phyloP scores from a whole-genome alignment of 2,113 vertebrate genomes.

The Steatornis caripensis region DNA sequence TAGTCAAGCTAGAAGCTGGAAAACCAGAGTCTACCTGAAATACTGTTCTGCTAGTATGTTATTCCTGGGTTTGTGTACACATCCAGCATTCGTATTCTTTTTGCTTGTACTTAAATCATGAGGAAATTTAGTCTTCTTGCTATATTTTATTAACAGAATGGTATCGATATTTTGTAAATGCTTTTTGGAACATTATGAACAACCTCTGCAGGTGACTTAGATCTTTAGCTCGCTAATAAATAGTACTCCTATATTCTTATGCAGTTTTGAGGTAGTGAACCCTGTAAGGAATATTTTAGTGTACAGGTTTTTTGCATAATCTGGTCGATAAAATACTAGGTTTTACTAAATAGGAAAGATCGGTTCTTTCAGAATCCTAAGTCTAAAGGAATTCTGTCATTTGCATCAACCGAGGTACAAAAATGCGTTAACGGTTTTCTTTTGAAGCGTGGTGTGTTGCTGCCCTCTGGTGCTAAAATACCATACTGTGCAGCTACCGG shows the following conservation, averaged over 20 bases:
- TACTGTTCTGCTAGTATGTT: neutral
- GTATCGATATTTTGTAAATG: neutral
- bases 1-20: neutral
- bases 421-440: accelerated
- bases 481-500: accelerated
- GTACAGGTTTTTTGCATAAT: neutral
- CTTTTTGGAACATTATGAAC: neutral
- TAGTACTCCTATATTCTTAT: neutral
- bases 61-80: neutral
- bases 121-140: neutral
- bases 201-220: neutral
- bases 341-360: neutral
- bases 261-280: neutral
- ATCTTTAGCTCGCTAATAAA: neutral
- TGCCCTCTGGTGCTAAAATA: slow-evolving; percentile 16
- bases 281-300: neutral
- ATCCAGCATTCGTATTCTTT: neutral
- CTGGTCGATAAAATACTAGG: neutral
- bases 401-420: accelerated
- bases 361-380: accelerated
- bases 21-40: neutral
- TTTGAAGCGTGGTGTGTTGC: neutral
- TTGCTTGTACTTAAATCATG: neutral
- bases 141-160: neutral
- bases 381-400: accelerated